phyloP scores from a whole-genome alignment of 2,888 invertebrate species.

The Strigamia transsilvanica region DNA sequence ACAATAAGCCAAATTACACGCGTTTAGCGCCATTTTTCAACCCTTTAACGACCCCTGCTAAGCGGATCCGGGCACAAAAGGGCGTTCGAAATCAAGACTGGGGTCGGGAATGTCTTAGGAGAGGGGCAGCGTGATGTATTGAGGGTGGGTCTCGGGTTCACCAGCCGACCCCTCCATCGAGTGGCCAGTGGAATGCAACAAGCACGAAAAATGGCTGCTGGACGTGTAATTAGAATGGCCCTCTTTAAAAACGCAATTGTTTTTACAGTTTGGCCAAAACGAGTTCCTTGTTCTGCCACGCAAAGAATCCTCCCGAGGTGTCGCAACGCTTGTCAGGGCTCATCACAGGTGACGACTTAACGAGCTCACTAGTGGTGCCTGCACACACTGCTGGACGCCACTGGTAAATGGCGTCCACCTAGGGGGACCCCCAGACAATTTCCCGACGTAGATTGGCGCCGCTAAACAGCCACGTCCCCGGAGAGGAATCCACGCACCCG shows the following conservation, averaged over 20 bases:
- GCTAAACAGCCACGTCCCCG: constrained; percentile 15
- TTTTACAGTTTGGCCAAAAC: background rate
- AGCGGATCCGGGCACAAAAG: background rate
- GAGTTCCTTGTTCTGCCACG: background rate
- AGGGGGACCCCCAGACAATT: constrained; percentile 43
- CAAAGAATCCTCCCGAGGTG: background rate
- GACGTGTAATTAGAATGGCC: background rate
- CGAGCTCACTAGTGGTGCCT: constrained; percentile 44
- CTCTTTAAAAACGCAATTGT: background rate
- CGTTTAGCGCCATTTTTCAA: background rate
- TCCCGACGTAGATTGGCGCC: constrained; percentile 20
- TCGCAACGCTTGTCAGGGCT: background rate
- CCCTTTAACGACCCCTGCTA: background rate
- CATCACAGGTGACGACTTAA: constrained; percentile 48
- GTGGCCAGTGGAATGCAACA: background rate
- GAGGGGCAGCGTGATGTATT: constrained; percentile 24
- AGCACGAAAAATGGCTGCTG: background rate
- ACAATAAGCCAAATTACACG: background rate
- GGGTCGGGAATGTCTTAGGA: background rate
- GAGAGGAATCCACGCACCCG: background rate
- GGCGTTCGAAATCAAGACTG: background rate
- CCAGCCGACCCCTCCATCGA: background rate
- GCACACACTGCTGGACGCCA: constrained; percentile 10
- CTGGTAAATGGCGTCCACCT: constrained; percentile 28
- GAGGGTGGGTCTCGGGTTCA: constrained; percentile 41